Evolutionary conservation across 2,797 vertebrate genomes (phyloP), one percentile per base, ranked within the genome.

Genomic region (Trachurus trachurus): DNA sequence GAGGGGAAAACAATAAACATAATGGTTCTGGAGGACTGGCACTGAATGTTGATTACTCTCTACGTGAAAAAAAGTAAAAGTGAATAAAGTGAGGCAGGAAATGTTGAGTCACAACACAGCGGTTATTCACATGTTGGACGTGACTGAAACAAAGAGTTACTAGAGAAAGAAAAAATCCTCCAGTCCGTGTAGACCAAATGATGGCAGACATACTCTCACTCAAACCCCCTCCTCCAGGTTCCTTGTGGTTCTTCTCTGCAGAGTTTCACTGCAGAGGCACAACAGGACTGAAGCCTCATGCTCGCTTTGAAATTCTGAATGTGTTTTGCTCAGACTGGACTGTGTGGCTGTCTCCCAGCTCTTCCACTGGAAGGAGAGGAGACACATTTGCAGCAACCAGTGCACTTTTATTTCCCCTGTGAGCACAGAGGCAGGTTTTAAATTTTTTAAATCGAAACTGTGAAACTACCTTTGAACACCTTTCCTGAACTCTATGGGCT

Each of bases 31-130:
- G 58, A 70, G 58, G 6, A 9, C 66, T 9, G 45, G 34, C 17
- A 6, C 31, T 50, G 73, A 65, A 76, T 83, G 40, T 81, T 74
- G n/a, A 71, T 12, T 5, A 5, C 9, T 56, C 37, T 42, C 37
- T 15, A 13, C 47, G 71, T 60, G 22, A 29, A 52, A 26, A 26
- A 6, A 64, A 52, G 49, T 19, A 64, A 17, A 47, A 42, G 31
- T 19, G 9, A n/a, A 37, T 47, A 34, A 21, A 21, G 6, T 29
- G 17, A 57, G 47, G 67, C 11, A 26, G 8, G 42, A 59, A 6
- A 22, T 22, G 58, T 16, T 47, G 42, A n/a, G 16, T 56, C 17
- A 58, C 52, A 74, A 57, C 6, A 17, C 6, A 22, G 22, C 4
- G 15, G 54, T 31, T 56, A 29, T 56, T 56, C 7, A 31, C 26